Evolutionary conservation across 2,888 invertebrate species (phyloP), one percentile per base, ranked within the genome.

Genomic region (Pachycephus smyrnensis): DNA sequence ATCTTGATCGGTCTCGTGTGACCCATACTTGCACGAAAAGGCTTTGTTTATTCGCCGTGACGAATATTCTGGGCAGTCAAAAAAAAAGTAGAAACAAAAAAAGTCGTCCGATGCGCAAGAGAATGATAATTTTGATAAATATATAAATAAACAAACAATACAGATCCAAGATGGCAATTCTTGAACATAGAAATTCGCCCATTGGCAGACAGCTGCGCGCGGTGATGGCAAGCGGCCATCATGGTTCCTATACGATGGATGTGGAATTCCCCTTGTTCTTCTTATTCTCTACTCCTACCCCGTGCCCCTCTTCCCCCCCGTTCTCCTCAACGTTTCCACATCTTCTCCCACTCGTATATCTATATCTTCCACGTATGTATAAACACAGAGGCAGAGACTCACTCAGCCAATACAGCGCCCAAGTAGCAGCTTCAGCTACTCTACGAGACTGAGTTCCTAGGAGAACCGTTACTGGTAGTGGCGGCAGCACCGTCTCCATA

Each of bases 401-500:
- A 55, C 55, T 55, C 55, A 55, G 55, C 23, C 55, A 55, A 55
- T 55, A 55, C 55, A 55, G 55, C 55, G 55, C 55, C 55, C 23
- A 55, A 55, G 55, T 73, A 73, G 79, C 76, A 76, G 76, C 69
- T 77, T 55, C 55, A 55, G 55, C 55, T 23, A 55, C 55, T 55
- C 55, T 23, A 69, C 73, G 69, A 40, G 84, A 82, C 86, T 83
- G 77, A 76, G 84, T 82, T 82, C 83, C 84, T 81, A 83, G 55
- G 55, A 55, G 55, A 55, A 55, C 55, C 55, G 23, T 55, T 55
- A 23, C 55, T 55, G 55, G 55, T 23, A 55, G 78, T 73, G 68
- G 73, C 68, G 82, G 81, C 83, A 81, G 81, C 84, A 81, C 83
- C 85, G 85, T 88, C 88, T 90, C 88, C 90, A 91, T 91, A 91